These are phyloP conservation scores for Rachycentron canadum DNA, from an alignment of 2,797 vertebrate species.

Conservation along the genomic window DNA sequence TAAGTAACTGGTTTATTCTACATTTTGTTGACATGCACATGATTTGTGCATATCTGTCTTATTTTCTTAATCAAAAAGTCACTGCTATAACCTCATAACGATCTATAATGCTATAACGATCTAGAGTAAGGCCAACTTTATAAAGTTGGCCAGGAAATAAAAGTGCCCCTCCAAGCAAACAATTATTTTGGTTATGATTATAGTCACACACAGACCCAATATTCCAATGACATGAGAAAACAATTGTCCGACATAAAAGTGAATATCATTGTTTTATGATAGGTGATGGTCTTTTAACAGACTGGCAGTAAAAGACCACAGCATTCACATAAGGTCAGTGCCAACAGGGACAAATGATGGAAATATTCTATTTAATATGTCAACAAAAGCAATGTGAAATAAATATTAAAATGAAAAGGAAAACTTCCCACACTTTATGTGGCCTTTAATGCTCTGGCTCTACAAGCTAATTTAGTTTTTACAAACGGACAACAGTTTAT, in stretches of 20 bases:
- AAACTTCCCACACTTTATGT: neutral
- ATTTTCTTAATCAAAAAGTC: neutral
- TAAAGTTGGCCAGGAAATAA: neutral
- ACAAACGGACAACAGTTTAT: neutral
- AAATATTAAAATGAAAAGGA: neutral
- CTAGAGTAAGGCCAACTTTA: neutral
- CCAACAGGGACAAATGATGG: neutral
- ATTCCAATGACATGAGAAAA: neutral
- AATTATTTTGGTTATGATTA: constrained; percentile 9
- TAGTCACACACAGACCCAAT: neutral
- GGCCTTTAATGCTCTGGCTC: neutral
- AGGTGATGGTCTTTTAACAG: neutral
- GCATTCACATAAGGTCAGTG: neutral
- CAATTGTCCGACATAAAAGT: neutral
- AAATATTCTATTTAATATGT: neutral
- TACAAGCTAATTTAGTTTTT: neutral
- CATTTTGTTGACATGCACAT: neutral
- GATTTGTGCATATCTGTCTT: too few species aligned
- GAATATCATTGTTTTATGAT: constrained; percentile 3
- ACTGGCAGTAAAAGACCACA: neutral
- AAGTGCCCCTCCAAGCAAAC: neutral
- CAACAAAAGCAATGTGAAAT: neutral
- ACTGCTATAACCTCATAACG: neutral
- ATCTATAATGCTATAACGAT: too few species aligned
- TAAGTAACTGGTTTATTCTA: neutral